Conservation (phyloP, 2,888 invertebrate species). For the Cremastobaeus sp. region DNA sequence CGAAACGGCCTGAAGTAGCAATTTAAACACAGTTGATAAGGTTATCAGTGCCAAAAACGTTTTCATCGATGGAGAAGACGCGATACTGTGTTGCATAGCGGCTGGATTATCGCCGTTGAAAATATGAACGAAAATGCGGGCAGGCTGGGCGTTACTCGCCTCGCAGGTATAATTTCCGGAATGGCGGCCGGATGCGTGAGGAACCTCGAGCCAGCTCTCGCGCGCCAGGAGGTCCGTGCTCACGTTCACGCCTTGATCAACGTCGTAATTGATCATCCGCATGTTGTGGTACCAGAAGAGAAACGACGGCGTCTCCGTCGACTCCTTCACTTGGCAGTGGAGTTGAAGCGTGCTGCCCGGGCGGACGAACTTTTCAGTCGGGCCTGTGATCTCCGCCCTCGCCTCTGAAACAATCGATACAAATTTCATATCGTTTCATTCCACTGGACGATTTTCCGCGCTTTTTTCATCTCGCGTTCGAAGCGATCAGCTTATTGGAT, state of each 20-base stretch:
- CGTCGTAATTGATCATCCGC: conserved; percentile 95
- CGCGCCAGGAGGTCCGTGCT: conserved; percentile 87
- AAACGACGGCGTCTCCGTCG: conserved; percentile 90
- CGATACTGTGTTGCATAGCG: conserved; percentile 86
- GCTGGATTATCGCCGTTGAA: conserved; percentile 92
- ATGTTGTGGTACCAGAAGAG: conserved; percentile 90
- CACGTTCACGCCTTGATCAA: conserved; percentile 91
- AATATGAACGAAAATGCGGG: conserved; percentile 92
- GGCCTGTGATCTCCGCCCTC: conserved; percentile 90
- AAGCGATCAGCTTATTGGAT: no score
- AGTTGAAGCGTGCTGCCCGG: conserved; percentile 90
- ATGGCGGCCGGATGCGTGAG: conserved; percentile 83
- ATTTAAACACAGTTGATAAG: conserved; percentile 67
- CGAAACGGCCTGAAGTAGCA: conserved; percentile 63
- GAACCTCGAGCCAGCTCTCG: conserved; percentile 83
- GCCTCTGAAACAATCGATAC: conserved; percentile 83
- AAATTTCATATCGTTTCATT: no score
- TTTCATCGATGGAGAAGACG: conserved; percentile 73
- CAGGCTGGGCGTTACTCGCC: conserved; percentile 92
- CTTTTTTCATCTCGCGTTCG: no score
- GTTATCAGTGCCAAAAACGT: conserved; percentile 69
- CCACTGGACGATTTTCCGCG: no score
- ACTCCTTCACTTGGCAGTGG: conserved; percentile 89
- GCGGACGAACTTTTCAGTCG: conserved; percentile 91
- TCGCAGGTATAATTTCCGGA: conserved; percentile 94